Conservation (phyloP, 2,888 invertebrate species). For the Nezara viridula region DNA sequence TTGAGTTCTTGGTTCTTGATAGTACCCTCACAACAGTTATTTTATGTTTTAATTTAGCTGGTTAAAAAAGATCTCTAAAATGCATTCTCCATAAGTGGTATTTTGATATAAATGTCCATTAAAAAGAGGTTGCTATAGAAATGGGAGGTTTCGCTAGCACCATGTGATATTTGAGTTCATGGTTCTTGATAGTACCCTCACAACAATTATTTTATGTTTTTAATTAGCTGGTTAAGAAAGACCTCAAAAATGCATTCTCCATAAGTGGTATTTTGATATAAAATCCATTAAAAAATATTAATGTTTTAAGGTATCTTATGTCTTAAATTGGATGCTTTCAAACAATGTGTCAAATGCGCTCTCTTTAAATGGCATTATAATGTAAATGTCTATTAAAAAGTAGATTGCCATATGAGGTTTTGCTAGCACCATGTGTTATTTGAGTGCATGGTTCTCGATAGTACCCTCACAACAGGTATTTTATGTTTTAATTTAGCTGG, state of each 20-base stretch:
- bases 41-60: background rate
- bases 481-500: no score
- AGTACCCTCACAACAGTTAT: background rate
- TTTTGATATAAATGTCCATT: background rate
- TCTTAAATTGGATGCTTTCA: background rate
- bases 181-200: slow-evolving; percentile 15
- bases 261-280: no score
- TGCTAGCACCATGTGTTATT: no score
- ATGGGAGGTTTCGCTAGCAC: slow-evolving; percentile 8
- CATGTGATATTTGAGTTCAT: background rate
- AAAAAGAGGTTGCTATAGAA: background rate
- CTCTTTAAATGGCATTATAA: background rate
- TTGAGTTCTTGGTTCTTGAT: background rate
- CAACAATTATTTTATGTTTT: background rate
- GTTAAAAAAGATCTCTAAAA: background rate
- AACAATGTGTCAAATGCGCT: background rate
- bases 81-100: background rate
- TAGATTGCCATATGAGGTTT: no score
- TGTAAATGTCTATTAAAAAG: no score
- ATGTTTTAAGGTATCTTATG: no score
- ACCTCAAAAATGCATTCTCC: no score
- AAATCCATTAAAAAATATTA: no score
- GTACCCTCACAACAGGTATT: no score
- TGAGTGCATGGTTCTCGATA: no score
- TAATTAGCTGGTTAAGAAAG: no score